These are phyloP conservation scores for Scophthalmus maximus DNA, from an alignment of 2,113 vertebrate genomes.

Conservation along the genomic window DNA sequence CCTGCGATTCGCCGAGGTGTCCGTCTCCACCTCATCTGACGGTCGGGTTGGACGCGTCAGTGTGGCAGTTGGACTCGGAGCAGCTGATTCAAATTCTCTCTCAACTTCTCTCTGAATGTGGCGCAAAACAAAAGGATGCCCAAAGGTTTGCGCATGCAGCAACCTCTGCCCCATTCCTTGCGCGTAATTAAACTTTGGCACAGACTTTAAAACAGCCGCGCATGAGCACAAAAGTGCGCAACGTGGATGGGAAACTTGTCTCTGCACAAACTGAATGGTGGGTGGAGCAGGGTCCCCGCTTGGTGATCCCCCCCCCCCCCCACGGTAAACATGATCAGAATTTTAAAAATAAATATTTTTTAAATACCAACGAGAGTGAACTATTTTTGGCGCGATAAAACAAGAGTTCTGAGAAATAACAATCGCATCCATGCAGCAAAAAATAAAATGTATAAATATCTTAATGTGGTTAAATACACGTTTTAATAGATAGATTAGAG, in stretches of 20 bases:
- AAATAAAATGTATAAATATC: conserved; percentile 38
- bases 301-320: conserved; percentile 8
- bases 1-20: conserved; percentile 94
- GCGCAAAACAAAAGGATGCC: conserved; percentile 45
- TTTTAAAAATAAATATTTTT: neutral
- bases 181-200: conserved; percentile 11
- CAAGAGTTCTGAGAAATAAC: conserved; percentile 21
- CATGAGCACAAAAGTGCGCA: neutral
- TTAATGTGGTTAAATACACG: conserved; percentile 37
- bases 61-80: conserved; percentile 81
- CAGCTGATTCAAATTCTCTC: conserved; percentile 61
- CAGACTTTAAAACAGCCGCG: neutral
- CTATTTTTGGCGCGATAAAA: neutral
- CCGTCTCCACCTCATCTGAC: conserved; percentile 81
- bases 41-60: conserved; percentile 82
- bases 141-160: conserved; percentile 69
- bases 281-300: conserved; percentile 2
- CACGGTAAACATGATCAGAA: neutral
- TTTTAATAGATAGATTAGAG: conserved; percentile 68
- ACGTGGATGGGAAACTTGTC: neutral
- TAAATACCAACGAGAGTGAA: neutral
- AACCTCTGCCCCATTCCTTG: conserved; percentile 26
- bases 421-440: conserved; percentile 10
- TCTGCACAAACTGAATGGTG: conserved; percentile 5
- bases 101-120: conserved; percentile 1